A percentile compares a stretch with the other conserved stretches of the same genome.
These are phyloP conservation scores for Cosmopolites sordidus DNA, from an alignment of 2,888 invertebrate species.

Conservation along the genomic window DNA sequence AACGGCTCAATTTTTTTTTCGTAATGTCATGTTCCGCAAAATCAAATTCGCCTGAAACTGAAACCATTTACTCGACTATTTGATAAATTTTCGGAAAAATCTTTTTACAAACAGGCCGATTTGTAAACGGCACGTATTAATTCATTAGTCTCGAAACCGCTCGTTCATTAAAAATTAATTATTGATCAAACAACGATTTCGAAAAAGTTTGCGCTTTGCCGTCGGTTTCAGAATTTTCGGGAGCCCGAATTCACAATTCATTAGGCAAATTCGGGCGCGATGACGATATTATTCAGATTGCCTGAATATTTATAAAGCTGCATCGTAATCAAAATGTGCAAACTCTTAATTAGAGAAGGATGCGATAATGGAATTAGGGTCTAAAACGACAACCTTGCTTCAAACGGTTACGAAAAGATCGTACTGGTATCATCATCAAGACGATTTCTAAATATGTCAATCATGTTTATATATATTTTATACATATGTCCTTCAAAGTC, in stretches of 20 bases:
- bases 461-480: too few species aligned
- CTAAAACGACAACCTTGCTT: background rate
- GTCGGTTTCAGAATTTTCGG: conserved; percentile 25
- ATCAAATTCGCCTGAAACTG: too few species aligned
- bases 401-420: background rate
- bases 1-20: too few species aligned
- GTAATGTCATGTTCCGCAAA: too few species aligned
- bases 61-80: too few species aligned
- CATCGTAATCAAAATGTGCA: conserved; percentile 41
- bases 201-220: background rate
- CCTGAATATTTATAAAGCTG: conserved; percentile 43
- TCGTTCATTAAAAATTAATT: background rate
- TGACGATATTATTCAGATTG: conserved; percentile 40
- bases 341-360: conserved; percentile 40
- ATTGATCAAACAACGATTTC: background rate
- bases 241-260: conserved; percentile 36
- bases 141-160: background rate
- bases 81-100: background rate
- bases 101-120: background rate
- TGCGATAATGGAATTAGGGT: background rate
- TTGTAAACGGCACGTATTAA: background rate
- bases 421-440: background rate
- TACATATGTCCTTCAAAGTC: too few species aligned
- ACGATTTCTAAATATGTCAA: too few species aligned
- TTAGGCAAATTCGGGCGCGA: conserved; percentile 40